These are phyloP conservation scores for Leucopsar rothschildi DNA, from an alignment of 2,113 vertebrate genomes.

Conservation along the genomic window DNA sequence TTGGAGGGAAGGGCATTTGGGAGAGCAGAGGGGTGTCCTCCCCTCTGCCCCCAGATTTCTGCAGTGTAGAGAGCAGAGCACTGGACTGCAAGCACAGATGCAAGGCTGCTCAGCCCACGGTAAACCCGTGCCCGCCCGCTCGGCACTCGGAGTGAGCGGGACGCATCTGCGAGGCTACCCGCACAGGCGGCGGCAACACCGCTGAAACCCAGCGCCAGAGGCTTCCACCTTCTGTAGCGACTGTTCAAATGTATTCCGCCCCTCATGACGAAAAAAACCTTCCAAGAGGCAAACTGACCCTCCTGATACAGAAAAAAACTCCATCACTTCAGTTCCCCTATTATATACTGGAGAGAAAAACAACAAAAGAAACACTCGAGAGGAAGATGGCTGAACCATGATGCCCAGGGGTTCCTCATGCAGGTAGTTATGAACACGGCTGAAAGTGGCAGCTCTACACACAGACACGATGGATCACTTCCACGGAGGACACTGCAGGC, in stretches of 20 bases:
- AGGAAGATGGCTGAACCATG: background rate
- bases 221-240: rapidly evolving
- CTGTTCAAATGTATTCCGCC: background rate
- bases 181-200: background rate
- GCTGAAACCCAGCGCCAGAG: background rate
- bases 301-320: rapidly evolving
- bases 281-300: background rate
- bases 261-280: background rate
- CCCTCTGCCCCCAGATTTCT: background rate
- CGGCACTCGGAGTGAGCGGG: rapidly evolving
- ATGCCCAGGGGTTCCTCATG: background rate
- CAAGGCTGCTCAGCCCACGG: background rate
- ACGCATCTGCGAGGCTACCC: rapidly evolving
- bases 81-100: background rate
- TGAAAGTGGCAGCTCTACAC: background rate
- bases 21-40: background rate
- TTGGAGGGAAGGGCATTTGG: background rate
- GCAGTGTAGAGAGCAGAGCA: background rate
- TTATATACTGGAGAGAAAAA: background rate
- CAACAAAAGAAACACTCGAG: background rate
- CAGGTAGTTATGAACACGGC: background rate
- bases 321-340: background rate
- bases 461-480: rapidly evolving
- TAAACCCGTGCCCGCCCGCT: background rate
- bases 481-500: rapidly evolving